phyloP scores from a whole-genome alignment of 1,140 invertebrate genomes.

The Cotesia typhae region DNA sequence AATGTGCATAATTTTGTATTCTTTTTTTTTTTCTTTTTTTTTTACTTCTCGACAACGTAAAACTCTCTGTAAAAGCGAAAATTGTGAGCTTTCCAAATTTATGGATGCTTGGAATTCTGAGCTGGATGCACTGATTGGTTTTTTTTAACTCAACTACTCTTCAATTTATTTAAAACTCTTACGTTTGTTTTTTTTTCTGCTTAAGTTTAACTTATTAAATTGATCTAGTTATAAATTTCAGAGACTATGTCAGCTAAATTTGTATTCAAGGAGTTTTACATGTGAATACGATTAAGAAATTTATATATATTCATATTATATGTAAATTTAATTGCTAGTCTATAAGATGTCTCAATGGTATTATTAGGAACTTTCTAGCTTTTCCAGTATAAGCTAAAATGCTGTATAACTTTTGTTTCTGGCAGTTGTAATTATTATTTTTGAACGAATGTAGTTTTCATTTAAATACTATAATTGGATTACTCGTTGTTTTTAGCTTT shows the following conservation, averaged over 20 bases:
- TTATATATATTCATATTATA: slow-evolving; percentile 24
- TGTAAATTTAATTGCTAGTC: slow-evolving; percentile 34
- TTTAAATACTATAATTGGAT: no score
- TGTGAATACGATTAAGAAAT: slow-evolving; percentile 5
- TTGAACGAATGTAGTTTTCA: no score
- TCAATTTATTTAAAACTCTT: slow-evolving; percentile 12
- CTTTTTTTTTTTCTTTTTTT: slow-evolving; percentile 17
- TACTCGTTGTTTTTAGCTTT: no score
- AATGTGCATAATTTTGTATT: slow-evolving; percentile 36
- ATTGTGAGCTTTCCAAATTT: slow-evolving; percentile 22
- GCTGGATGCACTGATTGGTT: slow-evolving; percentile 24
- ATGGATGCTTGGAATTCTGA: slow-evolving; percentile 22
- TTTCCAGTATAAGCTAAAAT: slow-evolving; percentile 8
- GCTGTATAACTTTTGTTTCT: not conserved
- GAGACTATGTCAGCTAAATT: not conserved
- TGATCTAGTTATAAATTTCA: not conserved
- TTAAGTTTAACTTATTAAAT: not conserved
- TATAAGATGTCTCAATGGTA: not conserved
- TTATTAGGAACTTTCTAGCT: no score
- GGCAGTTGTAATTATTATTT: no score
- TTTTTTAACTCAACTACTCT: slow-evolving; percentile 6
- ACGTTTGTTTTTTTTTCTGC: not conserved
- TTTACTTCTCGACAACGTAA: slow-evolving; percentile 9
- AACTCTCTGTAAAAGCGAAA: slow-evolving; percentile 25
- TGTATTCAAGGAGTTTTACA: no score